Evolutionary conservation across 2,888 invertebrate species (phyloP).

Genomic region (Andrena bucephala): DNA sequence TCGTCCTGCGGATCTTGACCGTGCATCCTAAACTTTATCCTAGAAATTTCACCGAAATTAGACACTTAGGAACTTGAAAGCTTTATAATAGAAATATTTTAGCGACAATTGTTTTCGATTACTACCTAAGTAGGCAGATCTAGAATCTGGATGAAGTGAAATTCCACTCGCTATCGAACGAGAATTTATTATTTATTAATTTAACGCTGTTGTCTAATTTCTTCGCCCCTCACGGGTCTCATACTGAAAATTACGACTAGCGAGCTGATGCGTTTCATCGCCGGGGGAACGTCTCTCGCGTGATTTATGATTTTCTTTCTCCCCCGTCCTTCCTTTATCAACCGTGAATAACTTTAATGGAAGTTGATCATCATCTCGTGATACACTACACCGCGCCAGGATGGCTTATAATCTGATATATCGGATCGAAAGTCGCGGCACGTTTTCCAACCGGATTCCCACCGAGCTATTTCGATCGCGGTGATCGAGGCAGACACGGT

Average conservation of each 20-base stretch:
- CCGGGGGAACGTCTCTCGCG: neutral
- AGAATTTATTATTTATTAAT: too few species aligned
- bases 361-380: conserved; percentile 42
- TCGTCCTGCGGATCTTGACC: neutral
- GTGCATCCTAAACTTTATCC: neutral
- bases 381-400: conserved; percentile 22
- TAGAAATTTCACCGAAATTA: neutral
- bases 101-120: neutral
- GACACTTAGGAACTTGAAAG: neutral
- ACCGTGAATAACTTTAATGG: conserved; percentile 40
- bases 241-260: neutral
- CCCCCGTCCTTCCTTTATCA: conserved; percentile 4
- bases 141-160: neutral
- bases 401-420: conserved; percentile 28
- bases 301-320: conserved; percentile 26
- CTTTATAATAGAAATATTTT: neutral
- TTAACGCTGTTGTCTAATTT: neutral
- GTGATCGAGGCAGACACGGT: conserved; percentile 29
- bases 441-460: conserved; percentile 53
- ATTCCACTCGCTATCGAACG: too few species aligned
- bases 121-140: neutral
- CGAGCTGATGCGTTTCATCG: neutral
- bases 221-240: neutral
- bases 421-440: conserved; percentile 53
- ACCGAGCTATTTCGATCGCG: conserved; percentile 45